phyloP scores from a whole-genome alignment of 2,888 invertebrate genomes.

The Leptinotarsa haldemani region DNA sequence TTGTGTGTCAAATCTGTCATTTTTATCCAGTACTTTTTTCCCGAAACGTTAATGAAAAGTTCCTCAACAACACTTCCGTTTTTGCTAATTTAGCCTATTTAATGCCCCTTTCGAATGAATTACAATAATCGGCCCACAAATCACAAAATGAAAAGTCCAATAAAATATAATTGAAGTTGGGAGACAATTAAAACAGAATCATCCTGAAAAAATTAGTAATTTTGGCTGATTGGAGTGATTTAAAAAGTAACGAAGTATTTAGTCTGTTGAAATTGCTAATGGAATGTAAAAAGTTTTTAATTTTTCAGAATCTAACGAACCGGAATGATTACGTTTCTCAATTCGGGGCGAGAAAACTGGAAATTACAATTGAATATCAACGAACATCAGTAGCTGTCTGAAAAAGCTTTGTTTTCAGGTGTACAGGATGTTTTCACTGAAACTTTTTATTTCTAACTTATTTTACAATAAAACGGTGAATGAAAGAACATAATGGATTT shows the following conservation, averaged over 20 bases:
- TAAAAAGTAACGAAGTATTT: constrained; percentile 51
- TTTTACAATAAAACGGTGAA: too few relatives aligned
- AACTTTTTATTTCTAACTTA: too few relatives aligned
- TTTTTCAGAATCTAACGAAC: constrained; percentile 54
- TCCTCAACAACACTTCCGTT: not conserved
- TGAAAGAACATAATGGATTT: too few relatives aligned
- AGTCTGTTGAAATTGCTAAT: constrained; percentile 55
- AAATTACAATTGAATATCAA: constrained; percentile 39
- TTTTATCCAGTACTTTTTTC: too few relatives aligned
- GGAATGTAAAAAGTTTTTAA: constrained; percentile 56
- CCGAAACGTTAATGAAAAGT: not conserved
- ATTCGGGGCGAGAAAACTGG: constrained; percentile 42
- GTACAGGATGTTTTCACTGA: too few relatives aligned
- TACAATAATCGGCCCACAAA: not conserved
- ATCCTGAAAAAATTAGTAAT: constrained; percentile 36
- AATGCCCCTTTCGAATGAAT: constrained; percentile 3
- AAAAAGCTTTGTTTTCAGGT: not conserved
- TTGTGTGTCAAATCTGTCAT: too few relatives aligned
- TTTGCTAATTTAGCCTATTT: not conserved
- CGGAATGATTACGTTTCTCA: constrained; percentile 48
- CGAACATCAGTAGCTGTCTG: constrained; percentile 20
- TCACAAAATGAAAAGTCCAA: constrained; percentile 31
- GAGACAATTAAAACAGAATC: constrained; percentile 41
- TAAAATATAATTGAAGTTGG: constrained; percentile 35
- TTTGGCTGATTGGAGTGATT: constrained; percentile 46